Evolutionary conservation across 2,888 invertebrate species (phyloP), one percentile per base, ranked within the genome.

Genomic region (Lymantria dispar): DNA sequence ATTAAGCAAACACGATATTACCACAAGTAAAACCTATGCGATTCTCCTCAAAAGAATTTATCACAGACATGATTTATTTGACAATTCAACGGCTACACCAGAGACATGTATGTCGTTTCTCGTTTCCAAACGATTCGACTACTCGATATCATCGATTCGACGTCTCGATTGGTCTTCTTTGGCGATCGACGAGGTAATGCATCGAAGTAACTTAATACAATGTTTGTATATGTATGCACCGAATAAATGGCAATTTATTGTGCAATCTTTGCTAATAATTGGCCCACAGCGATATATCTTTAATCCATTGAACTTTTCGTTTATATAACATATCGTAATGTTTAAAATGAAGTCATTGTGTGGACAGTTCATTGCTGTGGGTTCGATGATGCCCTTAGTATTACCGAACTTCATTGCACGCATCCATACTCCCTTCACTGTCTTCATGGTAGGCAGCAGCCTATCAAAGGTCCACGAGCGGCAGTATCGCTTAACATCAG

Each of bases 131-230:
- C 66, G 68, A 72, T 68, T 61, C 68, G 68, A 76, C 77, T 75
- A 75, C 72, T 79, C 79, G 76, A 80, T 80, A 76, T 75, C 70
- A 72, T 74, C 74, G 61, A 76, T 79, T 78, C 74, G 75, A 72
- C 69, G 64, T 71, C 70, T 74, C 74, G 74, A 74, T 76, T 76
- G 73, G 68, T 57, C 62, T 64, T 61, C 66, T 70, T 69, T 66
- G 64, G 63, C 60, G 44, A 48, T 8, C 50, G 56, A 60, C 57
- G 62, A 65, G 56, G 74, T 75, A 77, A 83, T 77, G 76, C 78
- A 70, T 79, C 80, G 2, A 3, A 22, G 75, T 13, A 33, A 14
- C n/a, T n/a, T n/a, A n/a, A 33, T 65, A 69, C 68, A 59, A 70
- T 76, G 77, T 80, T 80, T 78, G 78, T 72, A 72, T 65, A 70